phyloP scores from a whole-genome alignment of 2,888 invertebrate species.

The Drosophila buzzatii region DNA sequence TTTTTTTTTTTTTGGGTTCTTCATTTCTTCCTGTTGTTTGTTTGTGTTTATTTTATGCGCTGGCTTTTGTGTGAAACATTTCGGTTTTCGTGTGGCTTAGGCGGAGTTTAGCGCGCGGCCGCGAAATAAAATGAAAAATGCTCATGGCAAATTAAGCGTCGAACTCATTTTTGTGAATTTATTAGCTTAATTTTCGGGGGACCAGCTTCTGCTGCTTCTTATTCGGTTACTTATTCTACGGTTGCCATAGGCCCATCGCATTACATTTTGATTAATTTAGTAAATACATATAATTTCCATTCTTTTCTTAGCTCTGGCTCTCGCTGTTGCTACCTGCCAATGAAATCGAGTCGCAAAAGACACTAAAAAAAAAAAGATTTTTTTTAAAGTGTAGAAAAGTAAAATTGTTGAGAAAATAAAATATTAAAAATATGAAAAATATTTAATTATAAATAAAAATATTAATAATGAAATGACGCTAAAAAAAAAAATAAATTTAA shows the following conservation, averaged over 20 bases:
- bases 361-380: not conserved
- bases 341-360: not conserved
- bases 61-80: slow-evolving; percentile 33
- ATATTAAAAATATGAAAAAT: no score
- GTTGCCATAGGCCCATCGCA: slow-evolving; percentile 45
- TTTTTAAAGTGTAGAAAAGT: no score
- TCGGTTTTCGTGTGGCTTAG: slow-evolving; percentile 40
- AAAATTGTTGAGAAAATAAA: no score
- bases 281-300: slow-evolving; percentile 42
- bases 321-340: slow-evolving; percentile 45
- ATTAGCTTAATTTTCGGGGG: slow-evolving; percentile 69
- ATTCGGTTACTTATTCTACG: not conserved
- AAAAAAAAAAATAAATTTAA: no score
- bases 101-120: slow-evolving; percentile 26
- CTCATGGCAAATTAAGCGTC: slow-evolving; percentile 79
- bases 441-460: no score
- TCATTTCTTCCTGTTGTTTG: slow-evolving; percentile 35
- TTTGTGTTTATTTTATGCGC: slow-evolving; percentile 18
- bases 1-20: slow-evolving; percentile 1
- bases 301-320: slow-evolving; percentile 2
- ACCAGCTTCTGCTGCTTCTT: not conserved
- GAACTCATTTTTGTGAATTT: slow-evolving; percentile 78
- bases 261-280: slow-evolving; percentile 78
- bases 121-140: slow-evolving; percentile 76
- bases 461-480: no score